Percentiles rank a stretch among this genome's conserved stretches.
These are phyloP conservation scores for Cyclophora albipunctata DNA, from an alignment of 2,888 invertebrate species.

Conservation along the genomic window DNA sequence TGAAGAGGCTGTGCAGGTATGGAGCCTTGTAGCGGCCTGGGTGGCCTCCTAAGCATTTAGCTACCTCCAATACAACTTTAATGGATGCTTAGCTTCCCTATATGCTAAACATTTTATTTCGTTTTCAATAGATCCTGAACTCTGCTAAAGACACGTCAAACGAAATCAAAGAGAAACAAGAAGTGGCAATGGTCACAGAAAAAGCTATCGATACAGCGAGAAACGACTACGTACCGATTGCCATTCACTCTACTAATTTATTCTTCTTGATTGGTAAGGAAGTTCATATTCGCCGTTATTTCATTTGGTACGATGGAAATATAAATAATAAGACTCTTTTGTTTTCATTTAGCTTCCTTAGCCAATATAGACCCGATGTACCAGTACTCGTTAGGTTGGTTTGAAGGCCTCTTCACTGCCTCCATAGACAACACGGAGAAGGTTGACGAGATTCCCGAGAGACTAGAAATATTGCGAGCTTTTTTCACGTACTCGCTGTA, in stretches of 20 bases:
- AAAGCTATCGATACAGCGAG: conserved; percentile 90
- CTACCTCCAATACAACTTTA: too few species aligned
- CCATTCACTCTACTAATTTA: conserved; percentile 89
- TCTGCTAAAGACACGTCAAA: conserved; percentile 92
- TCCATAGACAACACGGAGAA: conserved; percentile 91
- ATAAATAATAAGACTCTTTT: neutral
- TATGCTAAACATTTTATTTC: neutral
- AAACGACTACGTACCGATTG: conserved; percentile 91
- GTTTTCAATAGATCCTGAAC: conserved; percentile 79
- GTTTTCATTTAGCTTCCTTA: conserved; percentile 78
- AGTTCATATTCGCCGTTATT: too few species aligned
- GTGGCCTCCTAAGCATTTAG: too few species aligned
- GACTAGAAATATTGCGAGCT: conserved; percentile 83
- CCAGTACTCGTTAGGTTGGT: conserved; percentile 96
- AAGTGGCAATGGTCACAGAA: conserved; percentile 91
- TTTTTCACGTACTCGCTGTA: conserved; percentile 94
- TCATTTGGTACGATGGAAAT: too few species aligned
- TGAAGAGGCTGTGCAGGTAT: conserved; percentile 87
- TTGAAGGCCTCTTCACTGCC: conserved; percentile 89
- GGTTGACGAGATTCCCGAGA: conserved; percentile 84
- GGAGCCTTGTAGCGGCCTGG: neutral
- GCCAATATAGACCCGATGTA: conserved; percentile 98
- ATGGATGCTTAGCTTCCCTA: too few species aligned
- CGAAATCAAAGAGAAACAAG: conserved; percentile 93
- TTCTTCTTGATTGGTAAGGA: conserved; percentile 90